These are phyloP conservation scores for Eulemur macaco DNA, from an alignment of 2,113 vertebrate species.

Conservation along the genomic window DNA sequence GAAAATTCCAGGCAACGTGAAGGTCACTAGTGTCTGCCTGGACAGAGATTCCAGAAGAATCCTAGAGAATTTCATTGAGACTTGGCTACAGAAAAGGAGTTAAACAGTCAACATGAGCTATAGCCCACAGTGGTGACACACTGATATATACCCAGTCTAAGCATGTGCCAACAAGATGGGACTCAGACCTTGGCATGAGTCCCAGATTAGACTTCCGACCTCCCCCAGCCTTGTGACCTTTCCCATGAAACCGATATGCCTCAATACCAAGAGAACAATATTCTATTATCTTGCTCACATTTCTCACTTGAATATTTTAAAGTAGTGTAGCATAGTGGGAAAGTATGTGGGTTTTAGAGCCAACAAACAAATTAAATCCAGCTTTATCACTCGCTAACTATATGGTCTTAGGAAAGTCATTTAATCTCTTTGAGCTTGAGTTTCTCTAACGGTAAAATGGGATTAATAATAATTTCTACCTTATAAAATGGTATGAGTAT, in stretches of 20 bases:
- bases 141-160: conserved; percentile 62
- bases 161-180: conserved; percentile 65
- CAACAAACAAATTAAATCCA: conserved; percentile 2
- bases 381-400: background rate
- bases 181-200: conserved; percentile 68
- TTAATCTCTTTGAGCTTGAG: background rate
- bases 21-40: background rate
- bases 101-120: conserved; percentile 66
- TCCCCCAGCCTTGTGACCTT: conserved; percentile 67
- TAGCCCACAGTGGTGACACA: conserved; percentile 55
- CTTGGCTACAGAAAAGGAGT: conserved; percentile 55
- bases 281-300: conserved; percentile 59
- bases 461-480: background rate
- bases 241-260: conserved; percentile 73
- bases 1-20: conserved; percentile 21
- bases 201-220: conserved; percentile 74
- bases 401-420: background rate
- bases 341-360: conserved; percentile 23
- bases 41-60: conserved; percentile 11
- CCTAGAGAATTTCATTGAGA: conserved; percentile 42
- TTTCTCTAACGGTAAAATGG: background rate
- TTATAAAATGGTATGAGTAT: background rate
- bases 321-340: conserved; percentile 29
- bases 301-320: conserved; percentile 59
- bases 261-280: conserved; percentile 69